Evolutionary conservation across 2,888 invertebrate genomes (phyloP), one percentile per base, ranked within the genome.

Genomic region (Epicampocera succincta): DNA sequence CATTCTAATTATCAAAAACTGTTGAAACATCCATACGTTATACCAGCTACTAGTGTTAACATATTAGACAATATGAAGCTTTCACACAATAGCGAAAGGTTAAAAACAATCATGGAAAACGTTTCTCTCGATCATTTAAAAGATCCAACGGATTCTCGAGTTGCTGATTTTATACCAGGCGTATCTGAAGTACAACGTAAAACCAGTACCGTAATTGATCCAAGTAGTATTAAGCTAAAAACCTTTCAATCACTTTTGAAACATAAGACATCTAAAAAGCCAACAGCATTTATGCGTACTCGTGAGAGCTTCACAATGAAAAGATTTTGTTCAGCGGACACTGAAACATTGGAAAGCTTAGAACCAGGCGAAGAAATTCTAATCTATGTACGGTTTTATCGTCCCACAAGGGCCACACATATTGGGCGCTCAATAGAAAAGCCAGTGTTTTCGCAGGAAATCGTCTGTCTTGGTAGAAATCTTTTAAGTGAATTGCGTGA

Each of bases 401-500:
- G 91, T 29, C 93, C 93, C 2, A 92, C 92, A 50, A 83, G 86
- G 3, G 93, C 92, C 40, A 76, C 85, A 0, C 87, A 87, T 42
- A 82, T 86, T 6, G 85, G 87, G 12, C 86, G 84, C 2, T 85
- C 85, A 15, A 74, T 87, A 12, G 87, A 87, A 25, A 86, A 83
- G n/a, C 91, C 92, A 12, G 90, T 90, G 63, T 92, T 92, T 75
- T 89, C 91, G 42, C 93, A 93, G 84, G 93, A 94, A 83, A 92
- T 94, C 80, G 89, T 93, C 12, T 92, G 95, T 0, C 90, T 95
- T n/a, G 95, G 95, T 0, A 91, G 92, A 17, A 95, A 96, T 88
- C 92, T 92, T 25, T 91, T 98, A 83, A 92, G 93, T n/a, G 93
- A 94, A 58, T 91, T 98, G 46, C 92, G 95, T 2, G 96, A 97